Base-by-base conservation (phyloP, 1,140 invertebrate genomes). In the Heliconius nattereri region DNA sequence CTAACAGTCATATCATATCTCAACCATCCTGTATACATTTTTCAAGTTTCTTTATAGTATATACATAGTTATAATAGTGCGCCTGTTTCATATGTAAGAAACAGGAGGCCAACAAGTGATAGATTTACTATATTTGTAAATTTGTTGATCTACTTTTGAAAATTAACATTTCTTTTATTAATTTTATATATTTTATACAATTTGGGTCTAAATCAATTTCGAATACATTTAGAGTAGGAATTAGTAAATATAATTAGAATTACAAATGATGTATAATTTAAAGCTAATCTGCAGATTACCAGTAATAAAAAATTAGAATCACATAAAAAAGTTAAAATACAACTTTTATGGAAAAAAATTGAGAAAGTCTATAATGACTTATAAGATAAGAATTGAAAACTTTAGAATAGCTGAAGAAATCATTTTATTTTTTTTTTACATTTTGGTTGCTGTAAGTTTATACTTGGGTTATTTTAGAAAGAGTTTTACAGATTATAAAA, bases 31-130 rank as follows among this genome's bases (percentile, higher is more conserved):
- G 60, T 66, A 29, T 66, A 66, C 54, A 23, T 23, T 57, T 57
- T 23, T 57, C 20, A 57, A 57, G 54, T 57, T 57, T 57, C 1
- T 23, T 23, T 23, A 23, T 66, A 66, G 60, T 66, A 66, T 66
- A 66, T 66, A 66, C 60, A 29, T 45, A 45, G 26, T 26, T 26
- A 60, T 11, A 66, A 66, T 73, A 81, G 80, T 80, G 71, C 78
- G 78, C 73, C 77, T 73, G 81, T 52, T 81, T 77, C 80, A 81
- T 80, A 84, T 75, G 79, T 76, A 60, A 76, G 75, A 84, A 78
- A 79, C 80, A 79, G 75, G 71, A 37, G 32, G 66, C 73, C 73
- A 74, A 79, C 78, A 66, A 75, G 37, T 75, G 35, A 29, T 66
- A 66, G 9, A 29, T 66, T 66, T 66, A 60, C 11, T 66, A 66